Evolutionary conservation across 2,797 vertebrate genomes (phyloP), one percentile per base, ranked within the genome.

Genomic region (Cuniculus paca): DNA sequence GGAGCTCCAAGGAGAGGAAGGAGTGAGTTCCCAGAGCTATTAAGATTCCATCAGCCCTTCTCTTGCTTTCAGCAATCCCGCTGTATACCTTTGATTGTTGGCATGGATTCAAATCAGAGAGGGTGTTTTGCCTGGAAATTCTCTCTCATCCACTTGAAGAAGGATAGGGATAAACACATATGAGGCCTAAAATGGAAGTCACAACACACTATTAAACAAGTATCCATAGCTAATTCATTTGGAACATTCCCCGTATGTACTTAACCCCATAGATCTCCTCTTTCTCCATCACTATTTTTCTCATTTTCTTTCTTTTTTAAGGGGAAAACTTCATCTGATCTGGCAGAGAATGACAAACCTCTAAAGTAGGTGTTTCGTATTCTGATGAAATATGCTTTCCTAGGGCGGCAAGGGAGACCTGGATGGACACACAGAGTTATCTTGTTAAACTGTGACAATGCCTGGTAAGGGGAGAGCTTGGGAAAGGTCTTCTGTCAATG

Each of bases 401-500:
- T 94, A 95, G 98, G 94, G 96, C 96, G 96, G 95, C 97, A 88
- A 94, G 88, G 58, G 28, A 31, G 95, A 93, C 88, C 97, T 97
- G 97, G 95, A 97, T 97, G 95, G 96, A 97, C 95, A 98, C 97
- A 98, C 96, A 96, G 81, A 97, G 96, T 98, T 98, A 98, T 98
- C 98, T 97, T 95, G 98, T 98, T 98, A 95, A 97, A 90, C 95
- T 94, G 94, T 88, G 98, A 98, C 98, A 98, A 98, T 98, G 97
- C 96, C 95, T 52, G 97, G 98, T 98, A 99, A 99, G 97, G 97
- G 78, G 98, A 99, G 98, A 98, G 98, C 98, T 99, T 98, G 98
- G 98, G 98, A 99, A 98, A 98, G 92, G 97, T 97, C 98, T 98
- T 97, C 98, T 93, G 48, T 97, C 97, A 98, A 98, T 97, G 95